Evolutionary conservation across 1,140 invertebrate species (phyloP).

Genomic region (Bombyx mandarina): DNA sequence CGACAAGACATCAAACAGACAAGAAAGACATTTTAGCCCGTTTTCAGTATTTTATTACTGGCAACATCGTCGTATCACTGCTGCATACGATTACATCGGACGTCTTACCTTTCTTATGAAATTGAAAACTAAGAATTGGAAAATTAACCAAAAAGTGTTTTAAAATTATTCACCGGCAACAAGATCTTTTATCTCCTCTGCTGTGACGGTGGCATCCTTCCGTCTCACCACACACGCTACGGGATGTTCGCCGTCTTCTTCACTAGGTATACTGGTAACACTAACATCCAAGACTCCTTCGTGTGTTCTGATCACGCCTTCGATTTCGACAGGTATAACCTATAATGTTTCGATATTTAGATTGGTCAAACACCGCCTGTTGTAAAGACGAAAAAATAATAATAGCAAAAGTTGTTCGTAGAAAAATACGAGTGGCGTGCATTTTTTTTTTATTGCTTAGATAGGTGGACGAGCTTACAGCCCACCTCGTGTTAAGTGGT

Average conservation of each 20-base stretch:
- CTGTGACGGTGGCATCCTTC: slow-evolving; percentile 37
- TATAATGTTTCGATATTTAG: slow-evolving; percentile 41
- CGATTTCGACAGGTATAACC: slow-evolving; percentile 88
- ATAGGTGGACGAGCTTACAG: too few relatives aligned
- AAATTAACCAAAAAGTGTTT: too few relatives aligned
- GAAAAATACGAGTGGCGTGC: background rate
- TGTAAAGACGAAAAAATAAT: too few relatives aligned
- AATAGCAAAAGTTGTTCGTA: too few relatives aligned
- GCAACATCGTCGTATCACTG: too few relatives aligned
- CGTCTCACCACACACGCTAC: slow-evolving; percentile 75
- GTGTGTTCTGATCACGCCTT: slow-evolving; percentile 76
- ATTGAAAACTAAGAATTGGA: too few relatives aligned
- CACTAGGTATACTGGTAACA: slow-evolving; percentile 83
- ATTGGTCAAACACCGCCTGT: background rate
- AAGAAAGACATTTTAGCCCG: too few relatives aligned
- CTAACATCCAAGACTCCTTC: slow-evolving; percentile 77
- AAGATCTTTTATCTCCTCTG: slow-evolving; percentile 69
- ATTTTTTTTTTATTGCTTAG: background rate
- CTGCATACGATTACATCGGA: too few relatives aligned
- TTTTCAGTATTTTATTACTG: too few relatives aligned
- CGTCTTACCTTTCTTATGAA: too few relatives aligned
- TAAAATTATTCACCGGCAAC: slow-evolving; percentile 47
- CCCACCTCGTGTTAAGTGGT: too few relatives aligned
- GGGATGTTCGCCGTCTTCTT: slow-evolving; percentile 79
- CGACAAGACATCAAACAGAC: too few relatives aligned